phyloP scores from a whole-genome alignment of 2,113 vertebrate species.

The Bucco capensis region DNA sequence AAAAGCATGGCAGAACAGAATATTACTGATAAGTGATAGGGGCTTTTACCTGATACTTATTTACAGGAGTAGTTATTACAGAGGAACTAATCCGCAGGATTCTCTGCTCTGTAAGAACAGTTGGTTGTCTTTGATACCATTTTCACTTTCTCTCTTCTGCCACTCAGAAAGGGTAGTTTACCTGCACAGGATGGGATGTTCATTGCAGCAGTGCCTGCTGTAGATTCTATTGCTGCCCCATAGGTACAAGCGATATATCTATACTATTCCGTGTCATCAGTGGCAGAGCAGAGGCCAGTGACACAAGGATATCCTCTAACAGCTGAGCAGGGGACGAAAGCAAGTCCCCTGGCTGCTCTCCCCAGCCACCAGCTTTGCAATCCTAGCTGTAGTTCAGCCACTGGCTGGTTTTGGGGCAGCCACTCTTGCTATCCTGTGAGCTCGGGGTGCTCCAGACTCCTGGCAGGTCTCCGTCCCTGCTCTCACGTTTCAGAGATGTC shows the following conservation, averaged over 20 bases:
- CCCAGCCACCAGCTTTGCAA: background rate
- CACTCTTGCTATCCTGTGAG: background rate
- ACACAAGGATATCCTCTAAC: background rate
- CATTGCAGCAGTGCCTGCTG: background rate
- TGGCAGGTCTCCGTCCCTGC: background rate
- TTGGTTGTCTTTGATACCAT: background rate
- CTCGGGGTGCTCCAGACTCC: accelerated
- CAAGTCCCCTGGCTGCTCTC: accelerated
- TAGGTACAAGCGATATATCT: background rate
- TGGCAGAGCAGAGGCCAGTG: background rate
- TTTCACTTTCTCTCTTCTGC: background rate
- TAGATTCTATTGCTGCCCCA: background rate
- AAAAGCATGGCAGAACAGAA: background rate
- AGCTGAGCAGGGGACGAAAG: background rate
- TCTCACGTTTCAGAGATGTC: background rate
- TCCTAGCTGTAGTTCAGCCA: background rate
- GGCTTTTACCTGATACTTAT: background rate
- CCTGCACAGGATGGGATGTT: background rate
- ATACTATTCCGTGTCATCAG: background rate
- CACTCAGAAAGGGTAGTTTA: background rate
- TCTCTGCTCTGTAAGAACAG: background rate
- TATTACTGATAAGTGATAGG: accelerated
- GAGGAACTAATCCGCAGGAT: background rate
- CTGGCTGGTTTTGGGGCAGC: background rate
- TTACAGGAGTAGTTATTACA: background rate